phyloP scores from a whole-genome alignment of 2,797 vertebrate species.

The Xenentodon cancila region DNA sequence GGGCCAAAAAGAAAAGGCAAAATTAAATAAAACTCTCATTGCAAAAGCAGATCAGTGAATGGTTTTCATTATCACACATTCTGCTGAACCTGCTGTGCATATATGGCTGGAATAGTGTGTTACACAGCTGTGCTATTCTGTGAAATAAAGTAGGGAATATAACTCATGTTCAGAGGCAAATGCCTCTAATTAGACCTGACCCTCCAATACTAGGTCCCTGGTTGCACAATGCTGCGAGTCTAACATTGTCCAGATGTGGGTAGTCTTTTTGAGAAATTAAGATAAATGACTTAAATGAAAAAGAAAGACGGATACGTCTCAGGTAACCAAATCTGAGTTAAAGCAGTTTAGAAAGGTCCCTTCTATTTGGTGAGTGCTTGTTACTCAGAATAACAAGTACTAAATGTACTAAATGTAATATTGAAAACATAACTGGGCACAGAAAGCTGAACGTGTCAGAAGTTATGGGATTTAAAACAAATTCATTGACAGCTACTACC shows the following conservation, averaged over 20 bases:
- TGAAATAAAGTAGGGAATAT: conserved; percentile 39
- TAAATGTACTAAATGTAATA: too few relatives aligned
- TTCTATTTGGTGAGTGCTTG: conserved; percentile 21
- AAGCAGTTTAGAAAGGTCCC: conserved; percentile 23
- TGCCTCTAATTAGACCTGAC: conserved; percentile 32
- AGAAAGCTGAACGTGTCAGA: too few relatives aligned
- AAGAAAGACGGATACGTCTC: too few relatives aligned
- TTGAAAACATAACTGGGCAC: too few relatives aligned
- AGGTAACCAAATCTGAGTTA: too few relatives aligned
- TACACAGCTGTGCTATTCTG: conserved; percentile 67
- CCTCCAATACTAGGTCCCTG: conserved; percentile 20
- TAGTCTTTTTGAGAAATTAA: conserved; percentile 35
- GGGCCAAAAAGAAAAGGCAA: conserved; percentile 11
- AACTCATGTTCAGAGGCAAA: conserved; percentile 55
- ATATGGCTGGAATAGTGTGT: conserved; percentile 20
- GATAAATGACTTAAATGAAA: conserved; percentile 20
- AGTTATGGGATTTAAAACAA: too few relatives aligned
- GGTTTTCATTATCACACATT: conserved; percentile 63
- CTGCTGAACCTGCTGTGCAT: conserved; percentile 58
- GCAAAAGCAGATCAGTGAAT: conserved; percentile 56
- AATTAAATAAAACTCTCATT: background rate
- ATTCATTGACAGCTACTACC: too few relatives aligned
- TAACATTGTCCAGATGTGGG: conserved; percentile 61
- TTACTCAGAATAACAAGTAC: conserved; percentile 15
- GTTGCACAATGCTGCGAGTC: conserved; percentile 17